Evolutionary conservation across 2,888 invertebrate genomes (phyloP), one percentile per base, ranked within the genome.

Genomic region (Yponomeuta malinellus): DNA sequence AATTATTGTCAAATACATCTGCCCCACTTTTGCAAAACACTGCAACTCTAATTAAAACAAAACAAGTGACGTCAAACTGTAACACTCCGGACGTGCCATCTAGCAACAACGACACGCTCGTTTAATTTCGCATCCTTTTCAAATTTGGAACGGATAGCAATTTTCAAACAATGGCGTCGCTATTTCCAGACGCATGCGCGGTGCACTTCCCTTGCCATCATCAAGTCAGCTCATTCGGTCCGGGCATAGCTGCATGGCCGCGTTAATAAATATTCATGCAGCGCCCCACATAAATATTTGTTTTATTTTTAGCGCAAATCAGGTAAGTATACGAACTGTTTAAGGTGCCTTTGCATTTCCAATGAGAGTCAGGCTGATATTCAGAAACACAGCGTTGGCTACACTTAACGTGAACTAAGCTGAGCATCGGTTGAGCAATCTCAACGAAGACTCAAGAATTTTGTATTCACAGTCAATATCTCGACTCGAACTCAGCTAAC

Each of bases 61-160:
- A 59, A 59, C 15, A 59, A 52, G 2, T 59, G 52, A 59, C 15
- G 52, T 59, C 52, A 59, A 9, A 15, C 15, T 12, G 43, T 43
- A 43, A 43, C 52, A 1, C 15, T 15, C 12, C 15, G 52, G 15
- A 59, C 52, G 52, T 4, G 5, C 52, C 15, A 4, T 15, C 52
- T 59, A 12, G 52, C 52, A 15, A 1, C 52, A 59, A 59, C 52
- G 52, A 59, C 52, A 59, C 52, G 52, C 52, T 59, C 52, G 52
- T 59, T 59, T 59, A 59, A 64, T 64, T 64, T 31, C 29, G 64
- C 64, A 29, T 64, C 64, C 23, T 64, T 64, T 64, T 64, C 64
- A 64, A 64, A 64, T 64, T 64, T 64, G 64, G 64, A 64, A 64
- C 64, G 29, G 29, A 64, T 15, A 59, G 52, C 52, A 64, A 64